These are phyloP conservation scores for Cephus runcator DNA, from an alignment of 2,888 invertebrate genomes.

Conservation along the genomic window DNA sequence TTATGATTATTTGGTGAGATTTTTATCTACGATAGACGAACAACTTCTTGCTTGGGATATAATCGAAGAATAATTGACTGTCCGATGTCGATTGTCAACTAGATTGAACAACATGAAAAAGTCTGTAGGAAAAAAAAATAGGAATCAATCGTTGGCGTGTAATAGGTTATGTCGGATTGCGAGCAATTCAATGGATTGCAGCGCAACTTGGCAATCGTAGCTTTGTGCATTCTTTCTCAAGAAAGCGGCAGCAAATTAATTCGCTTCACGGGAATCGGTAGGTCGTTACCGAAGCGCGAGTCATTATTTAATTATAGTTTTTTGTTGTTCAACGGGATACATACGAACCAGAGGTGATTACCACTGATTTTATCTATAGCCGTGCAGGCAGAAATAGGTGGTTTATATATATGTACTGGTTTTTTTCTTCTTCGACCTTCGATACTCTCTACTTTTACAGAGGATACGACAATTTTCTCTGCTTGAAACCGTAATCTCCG, in stretches of 20 bases:
- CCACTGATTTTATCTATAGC: background rate
- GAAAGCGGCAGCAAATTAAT: slow-evolving; percentile 35
- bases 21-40: background rate
- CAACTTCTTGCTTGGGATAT: too few species aligned
- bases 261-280: slow-evolving; percentile 1
- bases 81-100: too few species aligned
- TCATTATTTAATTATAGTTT: background rate
- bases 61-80: too few species aligned
- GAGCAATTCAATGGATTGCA: too few species aligned
- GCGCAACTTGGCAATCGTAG: too few species aligned
- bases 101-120: too few species aligned
- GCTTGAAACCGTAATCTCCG: background rate
- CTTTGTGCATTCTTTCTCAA: slow-evolving; percentile 27
- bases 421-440: background rate
- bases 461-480: background rate
- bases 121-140: too few species aligned
- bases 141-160: too few species aligned
- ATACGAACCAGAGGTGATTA: background rate
- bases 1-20: background rate
- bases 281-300: slow-evolving; percentile 7
- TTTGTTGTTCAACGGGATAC: background rate
- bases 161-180: too few species aligned
- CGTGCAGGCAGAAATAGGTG: background rate
- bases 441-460: background rate
- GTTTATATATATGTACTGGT: background rate